A percentile compares a stretch with the other conserved stretches of the same genome.
These are phyloP conservation scores for Dendrocopos noguchii DNA, from an alignment of 2,113 vertebrate genomes.

Conservation along the genomic window DNA sequence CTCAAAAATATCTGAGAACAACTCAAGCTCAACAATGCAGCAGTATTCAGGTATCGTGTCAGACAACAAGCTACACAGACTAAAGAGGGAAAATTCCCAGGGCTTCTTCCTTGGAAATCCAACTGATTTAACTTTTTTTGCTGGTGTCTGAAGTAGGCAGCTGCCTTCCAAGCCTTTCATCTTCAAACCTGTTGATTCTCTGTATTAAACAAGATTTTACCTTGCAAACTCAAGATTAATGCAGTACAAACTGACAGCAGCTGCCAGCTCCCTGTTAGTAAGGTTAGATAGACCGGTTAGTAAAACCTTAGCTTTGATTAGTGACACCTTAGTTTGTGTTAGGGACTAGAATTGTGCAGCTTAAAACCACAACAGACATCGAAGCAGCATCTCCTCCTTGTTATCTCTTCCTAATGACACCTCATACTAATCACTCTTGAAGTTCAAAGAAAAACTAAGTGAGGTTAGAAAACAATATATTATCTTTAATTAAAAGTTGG, in stretches of 20 bases:
- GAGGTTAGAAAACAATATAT: slow-evolving; percentile 47
- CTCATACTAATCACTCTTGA: neutral
- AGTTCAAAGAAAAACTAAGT: slow-evolving; percentile 33
- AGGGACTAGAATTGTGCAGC: neutral
- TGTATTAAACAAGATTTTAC: neutral
- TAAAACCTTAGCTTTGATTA: neutral
- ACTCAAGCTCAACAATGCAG: neutral
- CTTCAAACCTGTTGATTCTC: slow-evolving; percentile 40
- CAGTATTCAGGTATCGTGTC: neutral
- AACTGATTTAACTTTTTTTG: neutral
- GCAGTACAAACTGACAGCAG: neutral
- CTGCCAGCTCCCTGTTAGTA: neutral
- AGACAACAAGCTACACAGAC: accelerated
- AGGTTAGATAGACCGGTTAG: neutral
- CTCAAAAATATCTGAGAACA: neutral
- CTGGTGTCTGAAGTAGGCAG: neutral
- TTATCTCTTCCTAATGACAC: neutral
- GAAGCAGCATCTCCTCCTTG: neutral
- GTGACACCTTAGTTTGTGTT: neutral
- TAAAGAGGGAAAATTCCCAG: neutral
- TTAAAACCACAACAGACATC: neutral
- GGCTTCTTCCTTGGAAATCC: neutral
- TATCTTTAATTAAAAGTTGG: slow-evolving; percentile 46
- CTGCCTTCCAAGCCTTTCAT: neutral
- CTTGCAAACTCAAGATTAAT: neutral